Evolutionary conservation across 2,113 vertebrate species (phyloP).

Genomic region (Enhydra lutris): DNA sequence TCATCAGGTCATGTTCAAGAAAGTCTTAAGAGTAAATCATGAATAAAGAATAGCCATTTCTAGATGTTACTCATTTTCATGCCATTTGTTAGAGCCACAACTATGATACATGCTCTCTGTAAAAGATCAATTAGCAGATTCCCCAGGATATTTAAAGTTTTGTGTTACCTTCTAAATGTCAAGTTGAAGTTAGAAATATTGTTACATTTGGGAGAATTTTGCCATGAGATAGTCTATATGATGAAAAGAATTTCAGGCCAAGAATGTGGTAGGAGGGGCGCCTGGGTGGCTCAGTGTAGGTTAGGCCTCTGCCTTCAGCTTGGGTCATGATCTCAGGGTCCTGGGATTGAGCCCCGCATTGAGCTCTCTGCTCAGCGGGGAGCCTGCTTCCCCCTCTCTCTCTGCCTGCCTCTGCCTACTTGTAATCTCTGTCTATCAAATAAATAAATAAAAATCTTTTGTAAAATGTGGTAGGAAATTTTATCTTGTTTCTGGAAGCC

Average conservation of each 20-base stretch:
- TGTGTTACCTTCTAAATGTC: conserved; percentile 27
- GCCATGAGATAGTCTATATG: background rate
- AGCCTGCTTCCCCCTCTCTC: no score
- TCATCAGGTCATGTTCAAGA: conserved; percentile 7
- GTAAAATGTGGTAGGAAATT: background rate
- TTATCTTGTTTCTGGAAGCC: background rate
- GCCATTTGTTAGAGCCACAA: background rate
- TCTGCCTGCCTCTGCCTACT: no score
- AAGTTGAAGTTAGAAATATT: background rate
- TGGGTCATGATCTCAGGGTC: no score
- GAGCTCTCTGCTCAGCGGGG: no score
- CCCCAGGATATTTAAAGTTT: background rate
- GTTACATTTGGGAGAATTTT: background rate
- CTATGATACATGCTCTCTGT: background rate
- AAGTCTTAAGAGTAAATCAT: conserved; percentile 22
- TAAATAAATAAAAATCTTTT: no score
- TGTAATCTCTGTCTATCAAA: no score
- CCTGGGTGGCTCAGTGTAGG: no score
- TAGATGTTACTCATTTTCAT: background rate
- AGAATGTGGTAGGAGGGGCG: background rate
- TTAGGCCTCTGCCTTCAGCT: no score
- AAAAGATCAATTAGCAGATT: conserved; percentile 49
- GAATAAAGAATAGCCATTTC: conserved; percentile 27
- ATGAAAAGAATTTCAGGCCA: background rate
- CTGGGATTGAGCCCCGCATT: no score